These are phyloP conservation scores for Mergus octosetaceus DNA, from an alignment of 2,797 vertebrate species.

Conservation along the genomic window DNA sequence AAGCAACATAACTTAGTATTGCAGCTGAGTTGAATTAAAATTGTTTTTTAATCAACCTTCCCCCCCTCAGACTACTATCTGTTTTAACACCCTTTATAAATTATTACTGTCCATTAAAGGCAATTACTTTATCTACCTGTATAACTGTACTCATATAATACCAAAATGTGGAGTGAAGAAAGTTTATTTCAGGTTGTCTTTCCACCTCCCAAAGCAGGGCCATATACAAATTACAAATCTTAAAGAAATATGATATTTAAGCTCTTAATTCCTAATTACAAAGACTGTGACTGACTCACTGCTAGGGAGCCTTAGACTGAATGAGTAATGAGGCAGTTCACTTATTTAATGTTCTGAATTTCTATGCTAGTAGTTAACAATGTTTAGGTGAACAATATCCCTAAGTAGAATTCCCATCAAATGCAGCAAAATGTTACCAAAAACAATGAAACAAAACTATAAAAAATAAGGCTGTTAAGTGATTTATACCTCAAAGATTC, in stretches of 20 bases:
- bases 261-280: background rate
- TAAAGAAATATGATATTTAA: background rate
- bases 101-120: background rate
- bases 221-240: background rate
- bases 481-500: background rate
- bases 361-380: background rate
- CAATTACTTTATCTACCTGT: background rate
- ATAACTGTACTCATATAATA: background rate
- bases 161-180: background rate
- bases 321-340: background rate
- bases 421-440: background rate
- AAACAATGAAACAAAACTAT: background rate
- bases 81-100: background rate
- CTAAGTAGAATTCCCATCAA: background rate
- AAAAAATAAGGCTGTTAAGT: background rate
- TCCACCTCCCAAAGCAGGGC: background rate
- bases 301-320: background rate
- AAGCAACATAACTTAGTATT: background rate
- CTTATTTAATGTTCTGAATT: background rate
- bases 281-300: background rate
- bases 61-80: background rate
- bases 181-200: background rate
- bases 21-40: background rate
- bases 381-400: background rate
- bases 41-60: background rate